These are phyloP conservation scores for Cecidostiba fungosa DNA, from an alignment of 2,888 invertebrate species.

Conservation along the genomic window DNA sequence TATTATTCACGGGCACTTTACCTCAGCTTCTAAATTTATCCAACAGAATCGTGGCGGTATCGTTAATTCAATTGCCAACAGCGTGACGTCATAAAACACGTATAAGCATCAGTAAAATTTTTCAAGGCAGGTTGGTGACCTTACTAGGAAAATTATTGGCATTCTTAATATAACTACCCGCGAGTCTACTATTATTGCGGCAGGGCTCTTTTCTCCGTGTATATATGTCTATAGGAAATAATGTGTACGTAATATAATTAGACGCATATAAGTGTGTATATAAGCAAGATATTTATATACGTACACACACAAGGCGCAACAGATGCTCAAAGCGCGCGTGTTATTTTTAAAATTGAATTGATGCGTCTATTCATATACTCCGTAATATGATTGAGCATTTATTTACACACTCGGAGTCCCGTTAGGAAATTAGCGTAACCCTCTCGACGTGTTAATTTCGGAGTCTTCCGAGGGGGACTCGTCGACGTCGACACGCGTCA, in stretches of 20 bases:
- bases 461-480: slow-evolving; percentile 37
- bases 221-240: not conserved
- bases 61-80: too few species aligned
- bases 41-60: too few species aligned
- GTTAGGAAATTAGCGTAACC: slow-evolving; percentile 62
- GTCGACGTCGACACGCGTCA: slow-evolving; percentile 68
- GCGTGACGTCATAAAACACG: too few species aligned
- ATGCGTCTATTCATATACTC: slow-evolving; percentile 51
- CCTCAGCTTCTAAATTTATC: too few species aligned
- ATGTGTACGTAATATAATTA: not conserved
- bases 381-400: slow-evolving; percentile 59
- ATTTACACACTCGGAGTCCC: slow-evolving; percentile 51
- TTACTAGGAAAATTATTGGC: too few species aligned
- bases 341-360: slow-evolving; percentile 59
- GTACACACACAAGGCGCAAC: slow-evolving; percentile 11
- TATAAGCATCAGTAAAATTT: too few species aligned
- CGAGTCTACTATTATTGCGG: too few species aligned
- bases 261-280: slow-evolving; percentile 6
- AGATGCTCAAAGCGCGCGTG: slow-evolving; percentile 35
- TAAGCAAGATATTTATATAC: slow-evolving; percentile 33
- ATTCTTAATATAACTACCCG: too few species aligned
- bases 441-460: slow-evolving; percentile 57
- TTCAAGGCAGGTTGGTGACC: too few species aligned
- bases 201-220: too few species aligned
- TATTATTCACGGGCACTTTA: too few species aligned